Conservation (phyloP, 2,797 vertebrate genomes). For the Hypotaenidia okinawae region DNA sequence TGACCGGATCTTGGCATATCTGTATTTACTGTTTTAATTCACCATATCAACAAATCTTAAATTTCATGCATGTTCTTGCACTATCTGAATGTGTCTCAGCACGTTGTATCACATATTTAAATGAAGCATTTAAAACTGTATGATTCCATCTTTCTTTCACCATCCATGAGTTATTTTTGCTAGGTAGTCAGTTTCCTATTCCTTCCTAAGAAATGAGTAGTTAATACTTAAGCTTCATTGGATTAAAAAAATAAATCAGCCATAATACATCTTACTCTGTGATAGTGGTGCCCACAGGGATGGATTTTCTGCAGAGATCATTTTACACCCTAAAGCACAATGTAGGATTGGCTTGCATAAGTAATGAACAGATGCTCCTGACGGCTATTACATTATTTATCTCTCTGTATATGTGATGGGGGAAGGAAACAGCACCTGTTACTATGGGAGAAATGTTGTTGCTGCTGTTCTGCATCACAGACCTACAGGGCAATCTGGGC, state of each 20-base stretch:
- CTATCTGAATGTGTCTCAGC: not conserved
- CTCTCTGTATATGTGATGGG: not conserved
- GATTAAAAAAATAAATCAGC: conserved; percentile 38
- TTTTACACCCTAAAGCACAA: conserved; percentile 51
- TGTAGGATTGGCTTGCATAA: conserved; percentile 36
- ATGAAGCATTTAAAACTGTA: not conserved
- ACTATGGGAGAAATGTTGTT: not conserved
- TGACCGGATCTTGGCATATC: not conserved
- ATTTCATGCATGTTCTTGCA: not conserved
- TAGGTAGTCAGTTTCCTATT: not conserved
- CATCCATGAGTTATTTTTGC: not conserved
- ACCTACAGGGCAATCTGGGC: not conserved
- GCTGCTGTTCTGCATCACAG: not conserved
- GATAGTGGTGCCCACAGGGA: not conserved
- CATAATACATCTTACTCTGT: not conserved
- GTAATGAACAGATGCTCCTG: conserved; percentile 46
- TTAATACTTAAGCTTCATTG: conserved; percentile 39
- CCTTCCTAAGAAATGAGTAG: not conserved
- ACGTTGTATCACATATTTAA: not conserved
- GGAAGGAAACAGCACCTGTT: conserved; percentile 31
- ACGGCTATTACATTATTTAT: conserved; percentile 37
- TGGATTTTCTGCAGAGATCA: conserved; percentile 51
- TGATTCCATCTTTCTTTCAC: not conserved
- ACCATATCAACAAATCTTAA: not conserved
- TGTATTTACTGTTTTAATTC: not conserved